Conservation (phyloP, 2,797 vertebrate genomes). For the Coregonus ussuriensis region DNA sequence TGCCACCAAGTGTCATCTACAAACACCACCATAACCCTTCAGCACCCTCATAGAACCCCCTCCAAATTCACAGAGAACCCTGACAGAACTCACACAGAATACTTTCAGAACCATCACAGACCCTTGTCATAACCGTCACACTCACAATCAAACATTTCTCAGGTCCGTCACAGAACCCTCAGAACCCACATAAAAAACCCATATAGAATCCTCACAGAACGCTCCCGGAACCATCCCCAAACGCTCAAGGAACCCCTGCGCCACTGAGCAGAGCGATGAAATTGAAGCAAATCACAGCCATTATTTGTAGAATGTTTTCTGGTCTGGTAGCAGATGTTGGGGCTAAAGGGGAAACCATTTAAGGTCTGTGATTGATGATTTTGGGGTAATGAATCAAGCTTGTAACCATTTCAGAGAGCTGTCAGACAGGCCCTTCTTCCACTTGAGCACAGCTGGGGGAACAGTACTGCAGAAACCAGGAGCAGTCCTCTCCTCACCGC, state of each 20-base stretch:
- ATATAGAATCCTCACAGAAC: conserved; percentile 21
- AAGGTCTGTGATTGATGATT: conserved; percentile 83
- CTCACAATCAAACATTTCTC: too few relatives aligned
- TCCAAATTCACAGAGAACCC: conserved; percentile 11
- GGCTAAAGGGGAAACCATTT: conserved; percentile 87
- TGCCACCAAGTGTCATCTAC: neutral
- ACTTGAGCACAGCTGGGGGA: conserved; percentile 70
- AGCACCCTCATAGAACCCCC: neutral
- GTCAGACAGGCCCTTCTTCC: conserved; percentile 70
- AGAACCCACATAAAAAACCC: conserved; percentile 26
- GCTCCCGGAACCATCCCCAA: conserved; percentile 22
- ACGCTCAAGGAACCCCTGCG: conserved; percentile 39
- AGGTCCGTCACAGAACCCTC: neutral
- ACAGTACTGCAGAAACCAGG: conserved; percentile 59
- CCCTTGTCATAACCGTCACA: too few relatives aligned
- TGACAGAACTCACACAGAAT: conserved; percentile 10
- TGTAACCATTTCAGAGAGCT: conserved; percentile 77
- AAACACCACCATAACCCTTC: neutral
- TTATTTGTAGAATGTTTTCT: conserved; percentile 75
- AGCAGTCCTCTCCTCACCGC: conserved; percentile 52
- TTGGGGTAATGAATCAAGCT: conserved; percentile 78
- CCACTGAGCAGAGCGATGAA: conserved; percentile 55
- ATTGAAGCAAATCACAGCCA: conserved; percentile 74
- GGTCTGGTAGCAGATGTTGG: conserved; percentile 84
- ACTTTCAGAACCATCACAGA: neutral